These are phyloP conservation scores for Delia radicum DNA, from an alignment of 1,140 invertebrate genomes.

Conservation along the genomic window DNA sequence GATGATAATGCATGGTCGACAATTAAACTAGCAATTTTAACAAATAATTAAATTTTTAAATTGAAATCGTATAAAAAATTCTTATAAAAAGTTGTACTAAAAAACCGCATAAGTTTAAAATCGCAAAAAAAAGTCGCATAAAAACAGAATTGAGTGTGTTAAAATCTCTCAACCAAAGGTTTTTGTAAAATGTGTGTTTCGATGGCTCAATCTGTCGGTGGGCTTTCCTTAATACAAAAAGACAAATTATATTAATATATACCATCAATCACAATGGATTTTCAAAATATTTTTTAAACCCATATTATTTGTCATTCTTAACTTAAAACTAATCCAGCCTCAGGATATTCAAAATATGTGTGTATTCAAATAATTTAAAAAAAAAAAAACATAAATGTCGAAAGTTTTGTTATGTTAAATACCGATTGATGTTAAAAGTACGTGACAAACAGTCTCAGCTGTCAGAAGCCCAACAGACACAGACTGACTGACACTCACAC, in stretches of 20 bases:
- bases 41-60: too few species aligned
- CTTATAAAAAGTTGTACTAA: too few species aligned
- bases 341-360: background rate
- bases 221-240: background rate
- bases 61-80: too few species aligned
- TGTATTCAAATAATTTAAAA: constrained; percentile 5
- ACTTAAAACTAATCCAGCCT: constrained; percentile 6
- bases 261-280: constrained; percentile 14
- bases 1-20: too few species aligned
- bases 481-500: too few species aligned
- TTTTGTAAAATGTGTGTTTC: too few species aligned
- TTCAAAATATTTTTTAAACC: background rate
- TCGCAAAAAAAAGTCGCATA: too few species aligned
- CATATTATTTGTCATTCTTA: constrained; percentile 13
- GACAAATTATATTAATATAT: constrained; percentile 16
- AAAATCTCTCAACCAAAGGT: too few species aligned
- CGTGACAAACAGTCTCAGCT: constrained; percentile 42
- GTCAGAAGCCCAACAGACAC: background rate
- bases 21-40: too few species aligned
- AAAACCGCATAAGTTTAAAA: too few species aligned
- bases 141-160: too few species aligned
- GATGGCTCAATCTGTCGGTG: background rate
- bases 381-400: background rate
- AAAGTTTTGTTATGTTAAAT: background rate
- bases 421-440: constrained; percentile 50